Evolutionary conservation across 2,888 invertebrate genomes (phyloP).

Genomic region (Bombylius discolor): DNA sequence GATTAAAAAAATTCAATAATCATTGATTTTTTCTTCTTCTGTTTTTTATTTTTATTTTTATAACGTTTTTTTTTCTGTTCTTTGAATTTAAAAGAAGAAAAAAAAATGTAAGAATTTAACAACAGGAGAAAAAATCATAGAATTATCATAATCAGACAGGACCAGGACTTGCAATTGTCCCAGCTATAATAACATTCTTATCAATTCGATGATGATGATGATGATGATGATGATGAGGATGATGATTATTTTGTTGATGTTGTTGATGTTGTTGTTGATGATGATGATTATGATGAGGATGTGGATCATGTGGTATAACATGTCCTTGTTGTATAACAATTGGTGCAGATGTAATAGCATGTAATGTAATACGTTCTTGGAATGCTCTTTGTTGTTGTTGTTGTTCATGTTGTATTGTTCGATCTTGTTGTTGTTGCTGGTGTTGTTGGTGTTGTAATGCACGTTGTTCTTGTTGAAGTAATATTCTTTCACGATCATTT

Average conservation of each 20-base stretch:
- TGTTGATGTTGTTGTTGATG: constrained; percentile 1
- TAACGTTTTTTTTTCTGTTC: not conserved
- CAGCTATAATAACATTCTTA: constrained; percentile 16
- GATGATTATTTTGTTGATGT: too few species aligned
- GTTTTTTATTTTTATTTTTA: too few species aligned
- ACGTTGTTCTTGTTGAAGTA: constrained; percentile 17
- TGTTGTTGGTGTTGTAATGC: constrained; percentile 13
- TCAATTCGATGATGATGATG: constrained; percentile 12
- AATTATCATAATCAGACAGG: constrained; percentile 12
- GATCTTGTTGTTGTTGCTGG: constrained; percentile 9
- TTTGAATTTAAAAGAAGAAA: not conserved
- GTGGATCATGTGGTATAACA: constrained; percentile 15
- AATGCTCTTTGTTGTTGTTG: constrained; percentile 8
- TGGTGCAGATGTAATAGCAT: constrained; percentile 17
- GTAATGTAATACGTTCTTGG: constrained; percentile 12
- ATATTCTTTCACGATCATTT: too few species aligned
- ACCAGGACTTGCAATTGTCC: constrained; percentile 15
- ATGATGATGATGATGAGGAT: not conserved
- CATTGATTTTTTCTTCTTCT: too few species aligned
- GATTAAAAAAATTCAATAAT: too few species aligned
- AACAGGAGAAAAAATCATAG: not conserved
- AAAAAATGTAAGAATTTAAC: not conserved
- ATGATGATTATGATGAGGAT: not conserved
- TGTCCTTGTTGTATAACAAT: constrained; percentile 17
- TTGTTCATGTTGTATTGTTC: constrained; percentile 9